Evolutionary conservation across 2,797 vertebrate genomes (phyloP), one percentile per base, ranked within the genome.

Genomic region (Anisognathus igniventris): DNA sequence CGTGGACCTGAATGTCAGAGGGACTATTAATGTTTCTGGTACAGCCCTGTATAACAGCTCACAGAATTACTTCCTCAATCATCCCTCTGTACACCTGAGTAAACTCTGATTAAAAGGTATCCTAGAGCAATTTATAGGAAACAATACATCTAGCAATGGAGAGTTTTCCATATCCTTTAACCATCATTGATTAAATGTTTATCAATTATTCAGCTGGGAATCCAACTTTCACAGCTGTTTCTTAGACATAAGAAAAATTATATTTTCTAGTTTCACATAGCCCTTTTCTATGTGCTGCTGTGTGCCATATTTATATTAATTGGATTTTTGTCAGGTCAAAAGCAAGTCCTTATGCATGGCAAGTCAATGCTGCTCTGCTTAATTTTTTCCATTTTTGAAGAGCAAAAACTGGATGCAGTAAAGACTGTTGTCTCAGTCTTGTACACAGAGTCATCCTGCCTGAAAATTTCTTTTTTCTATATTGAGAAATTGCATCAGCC

Each of bases 131-230:
- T 87, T 93, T 83, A 58, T 22, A 40, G 72, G 72, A 95, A 90
- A 90, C 7, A 80, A 68, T 88, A 18, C 21, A 51, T 90, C 42
- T 83, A 75, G 12, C 20, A 65, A n/a, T 19, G 25, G 56, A 80
- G 47, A 88, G 21, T 75, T 93, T 92, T 77, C 37, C 25, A 56
- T 33, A 80, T 86, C 40, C 60, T 86, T 87, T 91, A 90, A 66
- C 47, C 9, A 50, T 78, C 24, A 90, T 53, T 81, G 75, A 89
- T 88, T 93, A 88, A 77, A 70, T 82, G 42, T 73, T 93, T 88
- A 48, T 86, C 78, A 80, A 27, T 33, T 88, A 40, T 92, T 82
- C 53, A 80, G 14, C 50, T 74, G 65, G 78, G 22, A 91, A 14
- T 72, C 61, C 30, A 54, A 18, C 31, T 87, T 80, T 77, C 48